phyloP scores from a whole-genome alignment of 2,797 vertebrate genomes.

The Varecia variegata region DNA sequence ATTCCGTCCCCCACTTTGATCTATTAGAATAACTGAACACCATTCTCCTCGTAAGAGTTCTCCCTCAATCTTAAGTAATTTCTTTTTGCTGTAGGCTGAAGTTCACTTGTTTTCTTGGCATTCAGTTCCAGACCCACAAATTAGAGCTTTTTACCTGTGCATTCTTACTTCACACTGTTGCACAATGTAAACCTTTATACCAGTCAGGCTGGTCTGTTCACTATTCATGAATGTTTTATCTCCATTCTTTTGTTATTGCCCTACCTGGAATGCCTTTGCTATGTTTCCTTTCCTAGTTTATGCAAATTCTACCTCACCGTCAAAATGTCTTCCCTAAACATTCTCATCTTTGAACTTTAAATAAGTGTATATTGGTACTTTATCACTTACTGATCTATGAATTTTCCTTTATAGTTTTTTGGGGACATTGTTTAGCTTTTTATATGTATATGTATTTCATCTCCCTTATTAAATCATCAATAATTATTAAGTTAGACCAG shows the following conservation, averaged over 20 bases:
- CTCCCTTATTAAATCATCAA: neutral
- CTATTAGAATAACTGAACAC: neutral
- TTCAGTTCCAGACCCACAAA: conserved; percentile 7
- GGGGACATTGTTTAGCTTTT: conserved; percentile 15
- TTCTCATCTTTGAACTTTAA: conserved; percentile 1
- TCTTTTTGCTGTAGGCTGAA: neutral
- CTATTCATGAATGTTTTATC: conserved; percentile 13
- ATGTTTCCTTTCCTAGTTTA: neutral
- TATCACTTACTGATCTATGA: neutral
- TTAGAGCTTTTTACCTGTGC: neutral
- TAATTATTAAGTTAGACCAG: conserved; percentile 9
- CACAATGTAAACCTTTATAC: neutral
- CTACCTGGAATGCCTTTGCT: neutral
- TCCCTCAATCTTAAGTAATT: neutral
- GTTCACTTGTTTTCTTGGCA: neutral
- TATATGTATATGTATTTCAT: neutral
- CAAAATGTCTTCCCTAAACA: neutral
- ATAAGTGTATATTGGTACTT: neutral
- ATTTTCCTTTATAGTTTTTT: neutral
- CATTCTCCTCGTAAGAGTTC: neutral
- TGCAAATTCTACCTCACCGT: conserved; percentile 18
- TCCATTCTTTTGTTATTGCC: conserved; percentile 6
- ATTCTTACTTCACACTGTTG: conserved; percentile 16
- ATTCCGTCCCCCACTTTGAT: neutral
- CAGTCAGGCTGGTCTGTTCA: neutral